Conservation (phyloP, 1,140 invertebrate genomes). For the Drosophila leontia region DNA sequence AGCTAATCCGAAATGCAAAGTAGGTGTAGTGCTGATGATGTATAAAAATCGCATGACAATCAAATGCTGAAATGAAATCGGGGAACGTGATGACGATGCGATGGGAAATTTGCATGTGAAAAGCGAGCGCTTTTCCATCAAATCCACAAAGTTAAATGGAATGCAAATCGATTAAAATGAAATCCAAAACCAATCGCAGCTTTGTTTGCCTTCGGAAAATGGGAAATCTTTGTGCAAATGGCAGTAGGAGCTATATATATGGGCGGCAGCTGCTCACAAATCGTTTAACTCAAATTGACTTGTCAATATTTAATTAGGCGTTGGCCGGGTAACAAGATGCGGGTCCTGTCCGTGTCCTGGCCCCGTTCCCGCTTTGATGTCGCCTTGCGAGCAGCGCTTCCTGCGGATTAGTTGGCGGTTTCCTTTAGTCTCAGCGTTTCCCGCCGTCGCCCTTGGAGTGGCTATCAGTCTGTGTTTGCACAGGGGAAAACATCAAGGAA, state of each 20-base stretch:
- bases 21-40: conserved; percentile 33
- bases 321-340: conserved; percentile 45
- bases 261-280: conserved; percentile 73
- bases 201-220: conserved; percentile 61
- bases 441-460: conserved; percentile 28
- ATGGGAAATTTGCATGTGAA: conserved; percentile 76
- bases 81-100: conserved; percentile 68
- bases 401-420: conserved; percentile 73
- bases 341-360: conserved; percentile 28
- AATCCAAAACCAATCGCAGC: conserved; percentile 79
- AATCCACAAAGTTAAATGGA: conserved; percentile 55
- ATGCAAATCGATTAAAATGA: conserved; percentile 80
- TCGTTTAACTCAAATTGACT: conserved; percentile 83
- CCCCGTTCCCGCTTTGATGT: conserved; percentile 61
- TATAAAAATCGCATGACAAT: conserved; percentile 79
- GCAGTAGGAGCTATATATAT: conserved; percentile 5
- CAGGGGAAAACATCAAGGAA: conserved; percentile 14
- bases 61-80: conserved; percentile 64
- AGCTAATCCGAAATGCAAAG: conserved; percentile 67
- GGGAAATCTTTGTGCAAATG: conserved; percentile 1
- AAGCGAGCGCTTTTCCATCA: conserved; percentile 61
- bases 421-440: conserved; percentile 36
- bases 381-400: conserved; percentile 38
- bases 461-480: conserved; percentile 7
- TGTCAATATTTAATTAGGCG: conserved; percentile 83